Percentiles rank a stretch among this genome's conserved stretches.
phyloP scores from a whole-genome alignment of 2,888 invertebrate species.

The Dioctria linearis region DNA sequence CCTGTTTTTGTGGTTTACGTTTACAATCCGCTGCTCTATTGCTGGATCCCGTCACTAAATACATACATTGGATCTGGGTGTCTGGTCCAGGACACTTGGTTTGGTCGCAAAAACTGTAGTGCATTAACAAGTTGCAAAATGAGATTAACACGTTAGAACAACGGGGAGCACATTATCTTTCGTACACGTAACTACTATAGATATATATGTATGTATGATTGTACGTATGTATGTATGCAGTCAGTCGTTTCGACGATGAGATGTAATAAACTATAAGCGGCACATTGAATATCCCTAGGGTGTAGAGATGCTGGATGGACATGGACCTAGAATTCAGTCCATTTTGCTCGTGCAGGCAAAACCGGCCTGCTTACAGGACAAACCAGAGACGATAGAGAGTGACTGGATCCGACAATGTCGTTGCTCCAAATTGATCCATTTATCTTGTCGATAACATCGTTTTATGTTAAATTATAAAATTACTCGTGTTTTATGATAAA shows the following conservation, averaged over 20 bases:
- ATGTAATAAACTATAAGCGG: not conserved
- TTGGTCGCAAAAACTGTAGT: slow-evolving; percentile 29
- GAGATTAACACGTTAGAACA: slow-evolving; percentile 47
- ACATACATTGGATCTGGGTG: not conserved
- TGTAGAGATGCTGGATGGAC: not conserved
- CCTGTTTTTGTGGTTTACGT: slow-evolving; percentile 19
- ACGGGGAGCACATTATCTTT: not conserved
- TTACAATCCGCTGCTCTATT: not conserved
- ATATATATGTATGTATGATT: too few species aligned
- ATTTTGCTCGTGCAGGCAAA: not conserved
- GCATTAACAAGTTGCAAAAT: slow-evolving; percentile 46
- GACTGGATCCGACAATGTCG: slow-evolving; percentile 17
- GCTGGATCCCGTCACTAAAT: not conserved
- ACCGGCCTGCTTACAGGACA: not conserved
- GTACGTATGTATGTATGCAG: too few species aligned
- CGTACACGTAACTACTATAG: not conserved
- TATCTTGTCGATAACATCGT: slow-evolving; percentile 58
- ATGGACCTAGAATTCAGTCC: not conserved
- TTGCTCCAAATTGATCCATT: slow-evolving; percentile 57
- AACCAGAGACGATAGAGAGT: not conserved
- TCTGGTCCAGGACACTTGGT: not conserved
- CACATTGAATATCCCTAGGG: not conserved
- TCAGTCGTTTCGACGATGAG: not conserved
- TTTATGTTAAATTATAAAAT: slow-evolving; percentile 59
- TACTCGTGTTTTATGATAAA: slow-evolving; percentile 58